phyloP scores from a whole-genome alignment of 2,113 vertebrate species.

The Paradoxurus hermaphroditus region DNA sequence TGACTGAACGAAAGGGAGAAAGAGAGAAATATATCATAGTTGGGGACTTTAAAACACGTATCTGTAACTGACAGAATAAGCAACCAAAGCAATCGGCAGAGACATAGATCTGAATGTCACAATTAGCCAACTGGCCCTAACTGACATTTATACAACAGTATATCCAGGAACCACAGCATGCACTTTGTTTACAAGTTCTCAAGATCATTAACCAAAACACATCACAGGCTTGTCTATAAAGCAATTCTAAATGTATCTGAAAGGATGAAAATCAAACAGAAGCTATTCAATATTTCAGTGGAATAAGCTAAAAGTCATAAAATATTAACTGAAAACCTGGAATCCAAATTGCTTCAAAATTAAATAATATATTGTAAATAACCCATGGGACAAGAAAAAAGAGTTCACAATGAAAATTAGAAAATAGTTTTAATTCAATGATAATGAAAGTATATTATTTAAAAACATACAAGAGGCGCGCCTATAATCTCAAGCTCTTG shows the following conservation, averaged over 20 bases:
- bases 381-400: background rate
- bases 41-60: background rate
- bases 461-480: background rate
- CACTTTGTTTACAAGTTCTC: slow-evolving; percentile 1
- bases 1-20: background rate
- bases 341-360: background rate
- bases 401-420: background rate
- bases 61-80: background rate
- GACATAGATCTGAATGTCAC: background rate
- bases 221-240: background rate
- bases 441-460: background rate
- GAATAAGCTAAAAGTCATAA: slow-evolving; percentile 14
- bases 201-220: background rate
- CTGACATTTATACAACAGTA: background rate
- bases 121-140: background rate
- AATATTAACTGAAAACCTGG: slow-evolving; percentile 4
- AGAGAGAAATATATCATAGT: background rate
- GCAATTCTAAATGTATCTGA: background rate
- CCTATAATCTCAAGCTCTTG: too few relatives aligned
- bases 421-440: slow-evolving; percentile 15
- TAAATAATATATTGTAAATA: slow-evolving; percentile 1
- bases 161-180: background rate
- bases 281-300: background rate
- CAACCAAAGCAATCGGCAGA: background rate
- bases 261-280: background rate